Evolutionary conservation across 2,797 vertebrate species (phyloP).

Genomic region (Chloroceryle amazona): DNA sequence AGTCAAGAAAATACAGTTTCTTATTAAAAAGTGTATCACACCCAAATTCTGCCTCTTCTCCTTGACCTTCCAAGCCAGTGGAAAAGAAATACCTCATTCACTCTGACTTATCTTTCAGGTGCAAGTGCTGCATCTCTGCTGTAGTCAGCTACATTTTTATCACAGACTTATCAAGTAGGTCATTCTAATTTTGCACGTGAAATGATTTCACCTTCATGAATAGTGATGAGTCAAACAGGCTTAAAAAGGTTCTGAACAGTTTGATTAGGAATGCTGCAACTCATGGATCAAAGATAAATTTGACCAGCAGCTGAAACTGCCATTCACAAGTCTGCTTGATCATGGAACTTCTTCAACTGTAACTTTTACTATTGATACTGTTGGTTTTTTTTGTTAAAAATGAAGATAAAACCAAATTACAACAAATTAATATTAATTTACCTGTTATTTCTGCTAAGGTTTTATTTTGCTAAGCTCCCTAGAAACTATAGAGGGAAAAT

Average conservation of each 20-base stretch:
- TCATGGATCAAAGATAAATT: not conserved
- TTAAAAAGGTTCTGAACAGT: slow-evolving; percentile 21
- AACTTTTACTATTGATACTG: not conserved
- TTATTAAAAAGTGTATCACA: not conserved
- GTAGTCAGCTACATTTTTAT: slow-evolving; percentile 47
- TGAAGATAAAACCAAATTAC: not conserved
- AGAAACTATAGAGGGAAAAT: not conserved
- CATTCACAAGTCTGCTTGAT: not conserved
- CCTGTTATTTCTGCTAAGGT: not conserved
- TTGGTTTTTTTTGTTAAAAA: not conserved
- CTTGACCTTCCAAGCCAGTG: not conserved
- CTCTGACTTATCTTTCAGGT: not conserved
- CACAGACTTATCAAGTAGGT: slow-evolving; percentile 24
- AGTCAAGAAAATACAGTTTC: not conserved
- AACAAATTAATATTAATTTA: not conserved
- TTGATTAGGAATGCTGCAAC: slow-evolving; percentile 26
- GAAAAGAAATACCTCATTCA: not conserved
- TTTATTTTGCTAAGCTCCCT: not conserved
- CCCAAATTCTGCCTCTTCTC: not conserved
- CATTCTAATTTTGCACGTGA: slow-evolving; percentile 28
- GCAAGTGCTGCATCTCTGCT: not conserved
- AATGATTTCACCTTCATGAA: slow-evolving; percentile 61
- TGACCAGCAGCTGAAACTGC: not conserved
- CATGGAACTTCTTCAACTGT: not conserved
- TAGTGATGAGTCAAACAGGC: slow-evolving; percentile 34